These are phyloP conservation scores for Kobus ellipsiprymnus DNA, from an alignment of 2,113 vertebrate species.

Conservation along the genomic window DNA sequence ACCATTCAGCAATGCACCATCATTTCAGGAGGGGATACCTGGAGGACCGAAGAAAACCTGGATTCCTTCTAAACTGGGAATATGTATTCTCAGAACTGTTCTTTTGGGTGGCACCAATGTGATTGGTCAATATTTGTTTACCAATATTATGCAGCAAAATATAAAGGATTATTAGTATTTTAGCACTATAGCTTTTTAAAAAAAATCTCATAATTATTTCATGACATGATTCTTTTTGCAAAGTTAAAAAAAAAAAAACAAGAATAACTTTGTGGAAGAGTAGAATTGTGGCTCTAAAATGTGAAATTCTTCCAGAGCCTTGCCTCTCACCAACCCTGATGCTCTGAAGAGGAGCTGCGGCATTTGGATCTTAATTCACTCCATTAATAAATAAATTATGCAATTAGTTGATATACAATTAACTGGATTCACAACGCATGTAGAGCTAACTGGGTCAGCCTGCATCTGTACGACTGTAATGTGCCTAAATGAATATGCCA, in stretches of 20 bases:
- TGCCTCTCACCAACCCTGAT: conserved; percentile 27
- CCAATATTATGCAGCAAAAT: not conserved
- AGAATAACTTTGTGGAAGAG: not conserved
- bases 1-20: not conserved
- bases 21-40: not conserved
- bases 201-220: not conserved
- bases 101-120: not conserved
- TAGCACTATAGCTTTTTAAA: not conserved
- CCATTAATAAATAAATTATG: conserved; percentile 71
- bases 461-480: conserved; percentile 46
- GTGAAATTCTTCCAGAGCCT: conserved; percentile 16
- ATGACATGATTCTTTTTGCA: not conserved
- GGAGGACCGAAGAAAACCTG: not conserved
- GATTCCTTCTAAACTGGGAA: not conserved
- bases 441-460: conserved; percentile 68
- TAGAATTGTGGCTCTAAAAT: not conserved
- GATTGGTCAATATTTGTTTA: not conserved
- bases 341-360: conserved; percentile 28
- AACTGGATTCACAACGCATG: conserved; percentile 60
- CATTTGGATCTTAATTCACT: conserved; percentile 59
- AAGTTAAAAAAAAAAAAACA: not conserved
- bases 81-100: not conserved
- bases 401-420: conserved; percentile 69
- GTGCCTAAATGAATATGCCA: conserved; percentile 45
- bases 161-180: conserved; percentile 3